These are phyloP conservation scores for Diuraphis noxia DNA, from an alignment of 1,140 invertebrate species.

Conservation along the genomic window DNA sequence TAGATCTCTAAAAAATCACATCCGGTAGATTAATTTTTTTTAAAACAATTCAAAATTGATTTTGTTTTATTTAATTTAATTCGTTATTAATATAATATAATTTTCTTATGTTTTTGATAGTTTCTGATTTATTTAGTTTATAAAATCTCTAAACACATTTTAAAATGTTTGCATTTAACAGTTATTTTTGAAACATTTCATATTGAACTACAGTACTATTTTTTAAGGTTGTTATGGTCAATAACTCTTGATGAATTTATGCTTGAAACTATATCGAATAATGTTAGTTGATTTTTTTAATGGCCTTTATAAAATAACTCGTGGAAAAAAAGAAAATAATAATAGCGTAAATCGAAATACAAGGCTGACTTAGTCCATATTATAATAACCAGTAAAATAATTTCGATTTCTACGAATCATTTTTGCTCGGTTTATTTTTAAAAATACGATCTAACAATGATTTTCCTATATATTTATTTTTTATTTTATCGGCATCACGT, in stretches of 20 bases:
- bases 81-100: too few species aligned
- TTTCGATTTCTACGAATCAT: not conserved
- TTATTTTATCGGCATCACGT: slow-evolving; percentile 9
- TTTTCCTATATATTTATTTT: not conserved
- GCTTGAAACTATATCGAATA: not conserved
- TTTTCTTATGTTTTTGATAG: too few species aligned
- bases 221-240: not conserved
- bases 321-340: not conserved
- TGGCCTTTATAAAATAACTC: not conserved
- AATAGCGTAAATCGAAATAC: not conserved
- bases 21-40: too few species aligned
- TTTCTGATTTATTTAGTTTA: not conserved
- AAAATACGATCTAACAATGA: too few species aligned
- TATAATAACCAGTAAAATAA: not conserved
- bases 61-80: too few species aligned
- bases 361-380: not conserved
- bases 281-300: not conserved
- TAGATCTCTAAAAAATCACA: too few species aligned
- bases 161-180: not conserved
- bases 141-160: not conserved
- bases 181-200: not conserved
- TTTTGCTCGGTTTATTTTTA: not conserved
- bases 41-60: too few species aligned
- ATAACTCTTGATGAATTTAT: not conserved
- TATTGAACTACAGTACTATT: not conserved